Conservation (phyloP, 2,888 invertebrate species). For the Cephalotes varians region DNA sequence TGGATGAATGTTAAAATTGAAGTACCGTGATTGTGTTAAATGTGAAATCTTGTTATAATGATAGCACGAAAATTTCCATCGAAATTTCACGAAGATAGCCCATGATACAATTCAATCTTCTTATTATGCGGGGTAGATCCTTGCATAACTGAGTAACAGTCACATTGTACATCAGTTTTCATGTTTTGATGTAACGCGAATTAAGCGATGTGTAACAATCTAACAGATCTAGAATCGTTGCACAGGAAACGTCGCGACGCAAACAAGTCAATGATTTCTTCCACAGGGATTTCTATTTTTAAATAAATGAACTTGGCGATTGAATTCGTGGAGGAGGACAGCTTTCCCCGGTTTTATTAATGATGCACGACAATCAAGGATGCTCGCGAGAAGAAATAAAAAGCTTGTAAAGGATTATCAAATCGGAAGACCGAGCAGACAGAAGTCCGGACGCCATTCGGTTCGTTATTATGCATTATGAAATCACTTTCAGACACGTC, state of each 20-base stretch:
- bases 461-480: constrained; percentile 4
- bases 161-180: constrained; percentile 12
- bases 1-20: not conserved
- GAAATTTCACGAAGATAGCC: not conserved
- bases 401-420: not conserved
- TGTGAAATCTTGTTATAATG: not conserved
- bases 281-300: not conserved
- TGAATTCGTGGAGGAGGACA: constrained; percentile 27
- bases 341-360: constrained; percentile 35
- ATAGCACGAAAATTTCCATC: constrained; percentile 16
- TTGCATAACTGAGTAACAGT: constrained; percentile 23
- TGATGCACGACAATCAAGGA: constrained; percentile 4
- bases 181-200: constrained; percentile 17
- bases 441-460: constrained; percentile 21
- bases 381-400: not conserved
- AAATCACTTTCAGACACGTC: constrained; percentile 53
- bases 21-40: constrained; percentile 10
- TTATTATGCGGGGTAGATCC: not conserved
- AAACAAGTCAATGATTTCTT: constrained; percentile 6
- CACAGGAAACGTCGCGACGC: not conserved
- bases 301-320: constrained; percentile 14
- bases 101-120: constrained; percentile 12
- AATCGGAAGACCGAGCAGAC: constrained; percentile 18
- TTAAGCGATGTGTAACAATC: constrained; percentile 13
- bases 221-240: constrained; percentile 7